A percentile compares a stretch with the other conserved stretches of the same genome.
phyloP scores from a whole-genome alignment of 1,140 invertebrate genomes.

The Drosophila seguyi region DNA sequence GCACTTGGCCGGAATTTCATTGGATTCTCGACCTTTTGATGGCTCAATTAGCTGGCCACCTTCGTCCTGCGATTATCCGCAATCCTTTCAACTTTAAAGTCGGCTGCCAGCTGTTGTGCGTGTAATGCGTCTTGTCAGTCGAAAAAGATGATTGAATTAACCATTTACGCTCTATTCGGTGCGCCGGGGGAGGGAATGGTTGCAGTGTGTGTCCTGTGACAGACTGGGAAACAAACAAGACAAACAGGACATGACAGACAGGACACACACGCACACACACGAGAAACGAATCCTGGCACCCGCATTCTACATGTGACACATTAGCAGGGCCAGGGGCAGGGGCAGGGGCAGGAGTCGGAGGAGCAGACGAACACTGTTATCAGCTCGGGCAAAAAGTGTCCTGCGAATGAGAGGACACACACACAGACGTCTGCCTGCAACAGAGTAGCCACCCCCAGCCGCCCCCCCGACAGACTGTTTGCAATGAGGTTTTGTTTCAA shows the following conservation, averaged over 20 bases:
- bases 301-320: constrained; percentile 68
- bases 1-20: constrained; percentile 8
- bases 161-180: constrained; percentile 71
- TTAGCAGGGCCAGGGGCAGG: constrained; percentile 22
- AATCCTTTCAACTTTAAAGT: constrained; percentile 16
- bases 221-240: constrained; percentile 37
- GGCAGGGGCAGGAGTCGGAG: background rate
- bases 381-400: constrained; percentile 72
- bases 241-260: constrained; percentile 50
- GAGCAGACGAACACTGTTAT: constrained; percentile 62
- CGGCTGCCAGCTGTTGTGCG: constrained; percentile 15
- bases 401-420: constrained; percentile 54
- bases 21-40: constrained; percentile 30
- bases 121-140: constrained; percentile 61
- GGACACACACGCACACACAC: constrained; percentile 23
- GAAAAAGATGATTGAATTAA: constrained; percentile 74
- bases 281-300: constrained; percentile 50
- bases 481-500: constrained; percentile 83
- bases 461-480: constrained; percentile 38
- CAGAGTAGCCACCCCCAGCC: constrained; percentile 25
- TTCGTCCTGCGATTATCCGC: constrained; percentile 1
- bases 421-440: constrained; percentile 62
- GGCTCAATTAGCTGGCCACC: constrained; percentile 33
- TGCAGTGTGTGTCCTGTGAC: constrained; percentile 5
- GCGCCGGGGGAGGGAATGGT: background rate